Base-by-base conservation (phyloP, 1,140 invertebrate genomes). In the Drosophila willistoni region DNA sequence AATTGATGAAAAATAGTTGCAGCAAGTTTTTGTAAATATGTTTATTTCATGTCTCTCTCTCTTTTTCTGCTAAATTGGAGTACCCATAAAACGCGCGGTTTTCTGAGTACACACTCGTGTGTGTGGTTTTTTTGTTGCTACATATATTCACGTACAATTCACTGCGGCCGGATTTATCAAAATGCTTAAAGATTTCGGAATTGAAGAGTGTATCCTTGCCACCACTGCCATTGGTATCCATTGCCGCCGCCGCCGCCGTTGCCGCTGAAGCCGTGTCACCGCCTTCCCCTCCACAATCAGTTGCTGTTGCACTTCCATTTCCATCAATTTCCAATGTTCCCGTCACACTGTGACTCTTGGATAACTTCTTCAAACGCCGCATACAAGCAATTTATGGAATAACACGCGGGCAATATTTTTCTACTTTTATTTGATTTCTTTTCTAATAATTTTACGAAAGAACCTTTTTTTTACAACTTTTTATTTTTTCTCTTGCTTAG, bases 131-230 rank as follows among this genome's bases (percentile, higher is more conserved):
- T 72, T 34, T 67, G 71, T 41, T 73, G 60, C 29, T 29, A 29
- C 54, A 73, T 71, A 29, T 62, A 73, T 71, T 36, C 71, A 87
- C 86, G 71, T 86, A 91, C 90, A 91, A 91, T 90, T 91, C 90
- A 56, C 61, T 90, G 29, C 81, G 66, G 36, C 90, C 90, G 39
- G 75, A 42, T 71, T 91, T 91, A 79, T 91, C 90, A 25, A 91
- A 91, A 57, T 91, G 78, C 63, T 90, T 91, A 55, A 89, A 91
- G 42, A 91, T 81, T 13, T 91, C 90, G n/a, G 47, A 22, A 72
- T 82, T 91, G 6, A 90, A 64, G 54, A 60, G n/a, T 19, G 62
- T 19, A 14, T 61, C 79, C 10, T 64, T 70, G 42, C 34, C 42
- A 55, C 14, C 55, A 12, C 19, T 41, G 25, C 67, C 54, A 14